These are phyloP conservation scores for Agapostemon virescens DNA, from an alignment of 2,888 invertebrate genomes.

Conservation along the genomic window DNA sequence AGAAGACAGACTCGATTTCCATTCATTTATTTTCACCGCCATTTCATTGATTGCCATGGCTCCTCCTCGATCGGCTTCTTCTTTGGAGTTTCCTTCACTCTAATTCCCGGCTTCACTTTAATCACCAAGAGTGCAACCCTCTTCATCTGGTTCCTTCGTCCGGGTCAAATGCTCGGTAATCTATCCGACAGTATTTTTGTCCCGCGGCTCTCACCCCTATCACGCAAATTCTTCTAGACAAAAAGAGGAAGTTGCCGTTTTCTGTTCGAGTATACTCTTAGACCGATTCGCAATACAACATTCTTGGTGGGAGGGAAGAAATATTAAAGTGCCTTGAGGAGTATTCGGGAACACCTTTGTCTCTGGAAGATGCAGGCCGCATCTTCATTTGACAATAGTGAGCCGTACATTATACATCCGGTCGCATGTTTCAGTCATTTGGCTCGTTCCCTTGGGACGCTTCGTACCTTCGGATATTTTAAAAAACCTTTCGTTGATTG, in stretches of 20 bases:
- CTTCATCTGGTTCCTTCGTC: constrained; percentile 50
- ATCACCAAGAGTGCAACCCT: constrained; percentile 75
- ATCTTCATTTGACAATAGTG: constrained; percentile 41
- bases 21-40: constrained; percentile 79
- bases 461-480: background rate
- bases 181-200: constrained; percentile 58
- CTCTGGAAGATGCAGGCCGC: constrained; percentile 34
- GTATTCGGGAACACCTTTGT: constrained; percentile 40
- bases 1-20: constrained; percentile 78
- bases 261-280: constrained; percentile 15
- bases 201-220: constrained; percentile 42
- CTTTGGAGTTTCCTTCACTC: constrained; percentile 66
- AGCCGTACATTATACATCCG: constrained; percentile 24
- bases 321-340: constrained; percentile 46
- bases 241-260: constrained; percentile 27
- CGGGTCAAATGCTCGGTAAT: constrained; percentile 74
- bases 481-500: background rate
- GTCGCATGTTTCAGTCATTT: constrained; percentile 37
- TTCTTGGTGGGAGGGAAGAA: constrained; percentile 3
- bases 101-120: constrained; percentile 77
- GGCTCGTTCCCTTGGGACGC: constrained; percentile 16
- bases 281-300: constrained; percentile 24
- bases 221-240: constrained; percentile 48
- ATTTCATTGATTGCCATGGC: constrained; percentile 78
- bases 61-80: constrained; percentile 46